Base-by-base conservation (phyloP, 2,113 vertebrate species). In the Camelus bactrianus region DNA sequence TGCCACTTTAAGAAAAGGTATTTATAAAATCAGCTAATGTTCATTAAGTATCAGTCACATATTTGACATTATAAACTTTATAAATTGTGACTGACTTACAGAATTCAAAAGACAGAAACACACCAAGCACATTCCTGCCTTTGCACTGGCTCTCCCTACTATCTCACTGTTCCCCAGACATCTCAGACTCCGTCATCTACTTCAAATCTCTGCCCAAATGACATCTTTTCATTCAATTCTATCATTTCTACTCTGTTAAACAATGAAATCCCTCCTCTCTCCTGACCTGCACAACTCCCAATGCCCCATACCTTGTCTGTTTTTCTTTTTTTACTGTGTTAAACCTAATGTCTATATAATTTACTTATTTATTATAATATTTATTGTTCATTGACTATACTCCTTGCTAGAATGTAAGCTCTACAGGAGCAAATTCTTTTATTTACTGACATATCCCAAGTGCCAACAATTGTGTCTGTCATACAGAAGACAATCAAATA, bases 41-140 rank as follows among this genome's bases (percentile, higher is more conserved):
- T 95, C 42, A 77, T 73, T 94, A 89, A 54, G 22, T 73, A 8
- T 56, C 79, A 50, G 28, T 60, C 54, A 73, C 19, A 87, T 28
- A 17, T 88, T 38, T 92, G 32, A 94, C 52, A 84, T 32, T 84
- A 58, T 58, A 67, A 93, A 87, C n/a, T 60, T 94, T 22, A 72
- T 19, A 90, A 50, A 88, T 92, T 89, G 73, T 72, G 38, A 56
- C 58, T 81, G 82, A 82, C 2, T 60, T 69, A 81, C 8, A 92
- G 76, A 89, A 84, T 79, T 62, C 86, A 91, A 8, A 86, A 85
- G 60, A 62, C 19, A 81, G 48, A 89, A 91, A 91, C 70, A 89
- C 19, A 94, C 80, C 26, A 48, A 62, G 93, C 56, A 93, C 7
- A 8, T 46, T 80, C 80, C 22, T 64, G 56, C n/a, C 70, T 26